Evolutionary conservation across 2,113 vertebrate species (phyloP).

Genomic region (Caranx ignobilis): DNA sequence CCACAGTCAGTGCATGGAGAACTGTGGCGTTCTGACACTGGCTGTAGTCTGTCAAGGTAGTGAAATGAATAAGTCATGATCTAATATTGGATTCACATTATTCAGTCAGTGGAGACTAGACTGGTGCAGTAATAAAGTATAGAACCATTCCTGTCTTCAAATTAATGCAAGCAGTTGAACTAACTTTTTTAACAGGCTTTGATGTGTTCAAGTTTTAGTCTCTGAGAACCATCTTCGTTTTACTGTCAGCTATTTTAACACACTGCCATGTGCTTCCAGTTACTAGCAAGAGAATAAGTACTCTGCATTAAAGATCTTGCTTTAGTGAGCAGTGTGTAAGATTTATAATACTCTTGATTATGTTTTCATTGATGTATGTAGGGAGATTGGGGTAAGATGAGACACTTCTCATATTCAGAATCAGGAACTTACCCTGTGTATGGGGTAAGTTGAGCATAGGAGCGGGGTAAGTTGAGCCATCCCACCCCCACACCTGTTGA

Average conservation of each 20-base stretch:
- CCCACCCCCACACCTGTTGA: too few relatives aligned
- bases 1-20: constrained; percentile 96
- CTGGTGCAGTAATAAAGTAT: not conserved
- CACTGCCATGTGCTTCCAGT: not conserved
- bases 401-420: too few relatives aligned
- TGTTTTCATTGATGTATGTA: too few relatives aligned
- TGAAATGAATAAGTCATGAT: not conserved
- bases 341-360: too few relatives aligned
- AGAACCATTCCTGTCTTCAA: not conserved
- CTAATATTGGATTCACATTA: not conserved
- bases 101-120: not conserved
- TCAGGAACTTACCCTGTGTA: too few relatives aligned
- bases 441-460: too few relatives aligned
- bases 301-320: too few relatives aligned
- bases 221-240: not conserved
- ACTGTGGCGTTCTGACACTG: constrained; percentile 90
- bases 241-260: not conserved
- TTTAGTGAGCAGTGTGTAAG: too few relatives aligned
- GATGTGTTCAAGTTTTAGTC: not conserved
- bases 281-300: too few relatives aligned
- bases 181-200: not conserved
- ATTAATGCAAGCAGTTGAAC: not conserved
- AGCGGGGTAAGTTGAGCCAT: too few relatives aligned
- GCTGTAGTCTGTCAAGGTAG: constrained; percentile 86
- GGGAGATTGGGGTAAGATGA: too few relatives aligned